Evolutionary conservation across 2,113 vertebrate genomes (phyloP).

Genomic region (Clarias magur): DNA sequence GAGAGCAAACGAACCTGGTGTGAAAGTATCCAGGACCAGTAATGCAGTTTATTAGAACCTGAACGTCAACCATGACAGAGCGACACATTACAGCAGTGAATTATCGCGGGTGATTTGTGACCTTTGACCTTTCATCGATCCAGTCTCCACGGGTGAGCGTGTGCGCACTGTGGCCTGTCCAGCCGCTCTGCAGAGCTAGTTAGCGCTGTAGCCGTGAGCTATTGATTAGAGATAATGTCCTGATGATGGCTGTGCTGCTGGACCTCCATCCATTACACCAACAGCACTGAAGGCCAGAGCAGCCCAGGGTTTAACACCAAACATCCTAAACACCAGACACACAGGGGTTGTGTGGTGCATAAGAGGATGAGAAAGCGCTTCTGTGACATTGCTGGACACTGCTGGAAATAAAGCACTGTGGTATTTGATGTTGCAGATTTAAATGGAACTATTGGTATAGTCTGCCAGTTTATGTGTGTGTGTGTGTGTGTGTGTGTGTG

Average conservation of each 20-base stretch:
- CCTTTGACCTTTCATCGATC: conserved; percentile 34
- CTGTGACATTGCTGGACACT: background rate
- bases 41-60: background rate
- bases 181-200: conserved; percentile 1
- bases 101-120: conserved; percentile 11
- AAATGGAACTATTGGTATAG: background rate
- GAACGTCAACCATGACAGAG: background rate
- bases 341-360: background rate
- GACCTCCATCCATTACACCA: conserved; percentile 11
- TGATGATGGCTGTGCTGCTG: conserved; percentile 4
- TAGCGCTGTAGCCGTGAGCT: conserved; percentile 18
- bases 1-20: background rate
- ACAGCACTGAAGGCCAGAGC: background rate
- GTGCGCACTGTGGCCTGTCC: background rate
- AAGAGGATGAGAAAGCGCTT: background rate
- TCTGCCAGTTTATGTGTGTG: too few relatives aligned
- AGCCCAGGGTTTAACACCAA: background rate
- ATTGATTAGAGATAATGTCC: conserved; percentile 18
- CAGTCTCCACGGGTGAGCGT: conserved; percentile 20
- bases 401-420: background rate
- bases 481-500: background rate
- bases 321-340: background rate
- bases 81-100: conserved; percentile 19
- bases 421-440: background rate
- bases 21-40: background rate